phyloP scores from a whole-genome alignment of 2,113 vertebrate genomes.

The Amphilophus citrinellus region DNA sequence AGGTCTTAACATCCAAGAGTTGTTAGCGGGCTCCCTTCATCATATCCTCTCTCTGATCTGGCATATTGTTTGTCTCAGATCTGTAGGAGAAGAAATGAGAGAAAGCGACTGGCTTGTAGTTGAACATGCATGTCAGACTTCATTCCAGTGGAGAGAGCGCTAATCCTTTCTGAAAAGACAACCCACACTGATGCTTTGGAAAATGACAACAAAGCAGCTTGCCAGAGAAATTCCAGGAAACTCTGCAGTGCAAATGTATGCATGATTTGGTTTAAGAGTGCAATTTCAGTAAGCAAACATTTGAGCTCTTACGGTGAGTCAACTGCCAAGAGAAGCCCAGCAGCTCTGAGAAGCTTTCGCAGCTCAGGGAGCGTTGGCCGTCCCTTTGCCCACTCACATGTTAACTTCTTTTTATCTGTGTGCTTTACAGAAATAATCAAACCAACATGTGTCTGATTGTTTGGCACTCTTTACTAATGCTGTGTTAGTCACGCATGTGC shows the following conservation, averaged over 20 bases:
- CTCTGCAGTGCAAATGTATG: constrained; percentile 10
- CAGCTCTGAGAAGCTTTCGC: constrained; percentile 31
- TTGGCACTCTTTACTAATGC: constrained; percentile 2
- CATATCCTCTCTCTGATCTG: constrained; percentile 36
- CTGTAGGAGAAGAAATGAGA: neutral
- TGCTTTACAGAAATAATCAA: constrained; percentile 53
- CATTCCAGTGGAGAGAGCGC: constrained; percentile 21
- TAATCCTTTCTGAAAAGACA: constrained; percentile 48
- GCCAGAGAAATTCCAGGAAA: constrained; percentile 26
- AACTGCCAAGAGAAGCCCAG: constrained; percentile 33
- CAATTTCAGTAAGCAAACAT: constrained; percentile 40
- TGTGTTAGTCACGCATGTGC: constrained; percentile 32
- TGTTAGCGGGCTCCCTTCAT: constrained; percentile 18
- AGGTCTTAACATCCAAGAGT: constrained; percentile 26
- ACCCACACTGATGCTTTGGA: constrained; percentile 19
- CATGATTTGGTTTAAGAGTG: constrained; percentile 18
- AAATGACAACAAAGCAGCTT: constrained; percentile 32
- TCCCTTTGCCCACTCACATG: constrained; percentile 20
- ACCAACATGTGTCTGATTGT: constrained; percentile 42
- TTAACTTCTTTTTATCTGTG: constrained; percentile 43
- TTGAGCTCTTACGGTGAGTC: neutral
- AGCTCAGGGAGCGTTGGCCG: constrained; percentile 28
- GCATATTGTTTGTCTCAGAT: constrained; percentile 35
- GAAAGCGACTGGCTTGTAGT: constrained; percentile 30
- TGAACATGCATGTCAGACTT: constrained; percentile 45